Evolutionary conservation across 30 jellyfish, hydroid and myxozoan species (phyloP), one percentile per base, ranked within the genome.

Genomic region (Aurelia aurita complex sp. Pacific): DNA sequence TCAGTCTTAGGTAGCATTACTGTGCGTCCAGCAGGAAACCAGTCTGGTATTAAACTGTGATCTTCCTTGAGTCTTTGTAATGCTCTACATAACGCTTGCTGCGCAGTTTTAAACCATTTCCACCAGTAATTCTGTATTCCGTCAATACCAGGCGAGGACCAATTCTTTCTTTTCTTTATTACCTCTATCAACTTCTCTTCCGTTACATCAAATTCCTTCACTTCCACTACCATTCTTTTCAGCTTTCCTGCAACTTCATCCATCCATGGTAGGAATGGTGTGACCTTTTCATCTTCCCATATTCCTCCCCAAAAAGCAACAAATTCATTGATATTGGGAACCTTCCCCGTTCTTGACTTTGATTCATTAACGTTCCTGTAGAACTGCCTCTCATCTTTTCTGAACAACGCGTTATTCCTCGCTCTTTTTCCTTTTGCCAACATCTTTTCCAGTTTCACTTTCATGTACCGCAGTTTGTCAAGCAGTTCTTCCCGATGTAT

Each of bases 191-290:
- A 36, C 78, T 67, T 4, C 78, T 67, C 78, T 67, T 67, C 78
- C 78, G 54, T 67, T 67, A 67, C 46, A 67, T 67, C 78, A 67
- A 67, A 67, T 64, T 67, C 78, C 14, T 12, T 67, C 78, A 67
- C 78, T 67, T 67, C 54, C 78, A n/a, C 78, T 67, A 32, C 64
- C 78, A 67, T 67, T 67, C 35, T 67, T 2, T 12, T 67, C 64
- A 67, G 78, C 78, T 67, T 67, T 23, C 64, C 78, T 67, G 78
- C 78, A 67, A 67, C 78, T 67, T 67, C 78, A 12, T 23, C 78
- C 35, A 67, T 67, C 46, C 78, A 67, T 67, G 54, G 78, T 67
- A 67, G 78, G 78, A 67, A 2, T 67, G 46, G 78, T 67, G 46
- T n/a, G 78, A 67, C 64, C 78, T 14, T 67, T 64, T 67, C 46